phyloP scores from a whole-genome alignment of 2,888 invertebrate genomes.

The Drosophila macrospina region DNA sequence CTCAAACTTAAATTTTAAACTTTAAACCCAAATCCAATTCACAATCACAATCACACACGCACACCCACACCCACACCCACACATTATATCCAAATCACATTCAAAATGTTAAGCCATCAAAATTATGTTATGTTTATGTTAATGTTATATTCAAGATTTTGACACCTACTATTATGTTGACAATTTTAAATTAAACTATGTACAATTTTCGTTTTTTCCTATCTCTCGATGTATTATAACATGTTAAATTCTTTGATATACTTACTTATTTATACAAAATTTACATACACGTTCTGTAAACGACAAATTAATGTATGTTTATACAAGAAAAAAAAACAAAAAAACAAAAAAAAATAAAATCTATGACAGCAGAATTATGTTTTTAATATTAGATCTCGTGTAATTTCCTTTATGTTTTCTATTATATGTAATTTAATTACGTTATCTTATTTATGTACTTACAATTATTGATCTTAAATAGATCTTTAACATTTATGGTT shows the following conservation, averaged over 20 bases:
- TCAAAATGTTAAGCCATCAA: slow-evolving; percentile 67
- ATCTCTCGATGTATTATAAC: slow-evolving; percentile 65
- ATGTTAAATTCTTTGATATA: slow-evolving; percentile 53
- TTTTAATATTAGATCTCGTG: slow-evolving; percentile 72
- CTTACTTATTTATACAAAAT: slow-evolving; percentile 29
- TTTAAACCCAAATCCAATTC: slow-evolving; percentile 43
- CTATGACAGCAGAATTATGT: slow-evolving; percentile 66
- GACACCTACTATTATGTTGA: slow-evolving; percentile 51
- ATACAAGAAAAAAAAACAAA: background rate
- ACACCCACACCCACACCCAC: slow-evolving; percentile 19
- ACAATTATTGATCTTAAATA: slow-evolving; percentile 31
- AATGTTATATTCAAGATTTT: slow-evolving; percentile 64
- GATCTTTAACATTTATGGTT: slow-evolving; percentile 19
- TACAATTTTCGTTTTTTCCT: slow-evolving; percentile 60
- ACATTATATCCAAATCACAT: slow-evolving; percentile 34
- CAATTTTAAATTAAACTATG: slow-evolving; percentile 56
- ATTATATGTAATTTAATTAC: slow-evolving; percentile 47
- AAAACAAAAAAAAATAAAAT: slow-evolving; percentile 51
- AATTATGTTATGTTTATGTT: slow-evolving; percentile 73
- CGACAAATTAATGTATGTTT: slow-evolving; percentile 46
- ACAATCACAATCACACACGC: slow-evolving; percentile 38
- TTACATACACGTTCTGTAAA: slow-evolving; percentile 32
- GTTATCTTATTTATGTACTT: slow-evolving; percentile 57
- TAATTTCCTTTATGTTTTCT: slow-evolving; percentile 62
- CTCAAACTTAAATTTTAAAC: too few species aligned